Conservation (phyloP, 2,797 vertebrate species). For the Ispidina picta region DNA sequence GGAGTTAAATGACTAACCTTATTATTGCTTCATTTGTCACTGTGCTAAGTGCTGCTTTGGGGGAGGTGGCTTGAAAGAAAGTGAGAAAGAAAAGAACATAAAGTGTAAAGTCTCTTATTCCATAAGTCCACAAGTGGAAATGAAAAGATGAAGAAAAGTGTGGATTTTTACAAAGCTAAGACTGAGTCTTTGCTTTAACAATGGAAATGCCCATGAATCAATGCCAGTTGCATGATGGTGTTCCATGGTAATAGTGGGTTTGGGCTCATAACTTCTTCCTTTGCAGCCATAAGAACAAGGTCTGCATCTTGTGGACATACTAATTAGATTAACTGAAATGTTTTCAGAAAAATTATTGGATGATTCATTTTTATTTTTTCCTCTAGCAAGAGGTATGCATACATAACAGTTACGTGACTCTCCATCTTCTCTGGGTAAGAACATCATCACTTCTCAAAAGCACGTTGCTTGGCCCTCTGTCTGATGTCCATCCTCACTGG, state of each 20-base stretch:
- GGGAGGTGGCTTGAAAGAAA: conserved; percentile 53
- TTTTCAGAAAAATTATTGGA: not conserved
- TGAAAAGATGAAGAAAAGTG: not conserved
- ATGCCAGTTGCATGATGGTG: not conserved
- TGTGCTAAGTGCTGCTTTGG: conserved; percentile 69
- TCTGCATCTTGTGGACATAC: not conserved
- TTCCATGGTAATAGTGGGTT: accelerated
- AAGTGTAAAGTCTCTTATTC: not conserved
- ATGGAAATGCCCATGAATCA: not conserved
- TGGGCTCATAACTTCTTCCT: not conserved
- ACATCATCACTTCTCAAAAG: not conserved
- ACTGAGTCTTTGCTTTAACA: not conserved
- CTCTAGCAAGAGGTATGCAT: not conserved
- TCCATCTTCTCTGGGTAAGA: not conserved
- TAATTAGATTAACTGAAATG: not conserved
- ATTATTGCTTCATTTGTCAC: conserved; percentile 80
- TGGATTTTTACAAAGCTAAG: not conserved
- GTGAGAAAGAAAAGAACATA: not conserved
- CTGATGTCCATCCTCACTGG: not conserved
- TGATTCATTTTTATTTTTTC: not conserved
- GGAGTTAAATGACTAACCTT: conserved; percentile 95
- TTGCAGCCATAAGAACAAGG: not conserved
- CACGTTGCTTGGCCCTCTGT: not conserved
- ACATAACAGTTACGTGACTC: not conserved
- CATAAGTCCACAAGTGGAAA: not conserved